Evolutionary conservation across 2,113 vertebrate species (phyloP).

Genomic region (Aphyosemion australe): DNA sequence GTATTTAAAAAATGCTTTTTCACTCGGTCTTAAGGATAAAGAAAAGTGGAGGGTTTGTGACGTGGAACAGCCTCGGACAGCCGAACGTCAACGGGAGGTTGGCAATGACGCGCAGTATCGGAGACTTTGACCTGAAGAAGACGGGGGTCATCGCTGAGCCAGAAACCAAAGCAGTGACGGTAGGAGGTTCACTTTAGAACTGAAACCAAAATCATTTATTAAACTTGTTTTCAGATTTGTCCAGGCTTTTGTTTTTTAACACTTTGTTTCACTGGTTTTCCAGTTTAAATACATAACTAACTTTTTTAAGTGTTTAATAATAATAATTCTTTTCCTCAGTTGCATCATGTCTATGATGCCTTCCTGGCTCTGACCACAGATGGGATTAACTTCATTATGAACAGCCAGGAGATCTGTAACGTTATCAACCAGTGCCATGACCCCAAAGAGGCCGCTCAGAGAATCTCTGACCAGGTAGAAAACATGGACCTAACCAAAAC

Average conservation of each 20-base stretch:
- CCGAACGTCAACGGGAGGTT: conserved; percentile 95
- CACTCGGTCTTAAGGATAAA: conserved; percentile 81
- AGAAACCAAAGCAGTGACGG: conserved; percentile 88
- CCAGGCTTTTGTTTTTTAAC: too few species aligned
- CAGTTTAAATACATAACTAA: too few species aligned
- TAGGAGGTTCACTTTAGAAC: conserved; percentile 66
- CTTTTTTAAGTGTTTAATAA: not conserved
- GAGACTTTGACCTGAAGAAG: conserved; percentile 93
- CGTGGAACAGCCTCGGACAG: conserved; percentile 97
- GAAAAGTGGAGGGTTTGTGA: conserved; percentile 90
- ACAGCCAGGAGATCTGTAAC: conserved; percentile 97
- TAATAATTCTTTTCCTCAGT: conserved; percentile 68
- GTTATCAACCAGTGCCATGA: conserved; percentile 93
- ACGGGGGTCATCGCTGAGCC: conserved; percentile 93
- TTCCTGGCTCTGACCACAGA: conserved; percentile 97
- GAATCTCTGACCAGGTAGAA: conserved; percentile 92
- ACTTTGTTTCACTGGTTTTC: too few species aligned
- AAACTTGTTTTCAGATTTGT: too few species aligned
- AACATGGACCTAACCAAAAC: too few species aligned
- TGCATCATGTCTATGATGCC: conserved; percentile 88
- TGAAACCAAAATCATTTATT: not conserved
- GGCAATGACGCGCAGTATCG: conserved; percentile 97
- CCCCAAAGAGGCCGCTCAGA: conserved; percentile 90
- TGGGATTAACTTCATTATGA: conserved; percentile 97
- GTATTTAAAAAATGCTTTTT: not conserved